Conservation (phyloP, 1,140 invertebrate genomes). For the Philotrypesis tridentata region DNA sequence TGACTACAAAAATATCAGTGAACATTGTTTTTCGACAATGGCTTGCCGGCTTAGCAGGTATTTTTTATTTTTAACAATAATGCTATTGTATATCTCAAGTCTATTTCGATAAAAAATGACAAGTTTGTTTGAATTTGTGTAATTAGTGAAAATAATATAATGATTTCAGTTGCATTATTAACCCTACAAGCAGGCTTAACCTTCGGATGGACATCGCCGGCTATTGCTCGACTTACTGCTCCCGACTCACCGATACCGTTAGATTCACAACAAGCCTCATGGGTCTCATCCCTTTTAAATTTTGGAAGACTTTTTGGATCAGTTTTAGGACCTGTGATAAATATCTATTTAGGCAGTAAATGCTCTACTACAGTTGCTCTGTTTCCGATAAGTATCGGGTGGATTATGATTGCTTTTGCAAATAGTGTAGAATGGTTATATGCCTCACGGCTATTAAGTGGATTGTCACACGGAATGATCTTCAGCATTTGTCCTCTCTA, state of each 20-base stretch:
- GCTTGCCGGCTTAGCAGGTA: constrained; percentile 13
- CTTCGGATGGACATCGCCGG: constrained; percentile 76
- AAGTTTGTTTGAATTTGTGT: neutral
- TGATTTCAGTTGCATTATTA: constrained; percentile 59
- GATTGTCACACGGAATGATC: constrained; percentile 79
- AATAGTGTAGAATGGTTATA: constrained; percentile 74
- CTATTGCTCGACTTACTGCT: constrained; percentile 71
- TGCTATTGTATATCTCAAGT: neutral
- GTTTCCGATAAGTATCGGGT: constrained; percentile 78
- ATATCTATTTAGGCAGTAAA: constrained; percentile 79
- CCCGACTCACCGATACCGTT: constrained; percentile 72
- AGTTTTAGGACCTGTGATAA: constrained; percentile 58
- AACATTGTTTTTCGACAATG: constrained; percentile 18
- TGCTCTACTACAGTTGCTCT: constrained; percentile 76
- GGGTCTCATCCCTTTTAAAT: constrained; percentile 74
- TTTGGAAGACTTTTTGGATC: constrained; percentile 68
- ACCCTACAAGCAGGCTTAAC: constrained; percentile 59
- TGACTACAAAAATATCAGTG: neutral
- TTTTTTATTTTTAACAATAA: neutral
- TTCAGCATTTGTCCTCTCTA: constrained; percentile 81
- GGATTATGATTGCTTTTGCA: constrained; percentile 75
- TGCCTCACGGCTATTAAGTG: constrained; percentile 74
- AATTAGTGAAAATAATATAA: neutral
- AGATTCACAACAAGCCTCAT: constrained; percentile 77
- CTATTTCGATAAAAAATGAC: too few relatives aligned